Evolutionary conservation across 64 coral and sea anemone species (phyloP), one percentile per base, ranked within the genome.

Genomic region (Anthopleura sola): DNA sequence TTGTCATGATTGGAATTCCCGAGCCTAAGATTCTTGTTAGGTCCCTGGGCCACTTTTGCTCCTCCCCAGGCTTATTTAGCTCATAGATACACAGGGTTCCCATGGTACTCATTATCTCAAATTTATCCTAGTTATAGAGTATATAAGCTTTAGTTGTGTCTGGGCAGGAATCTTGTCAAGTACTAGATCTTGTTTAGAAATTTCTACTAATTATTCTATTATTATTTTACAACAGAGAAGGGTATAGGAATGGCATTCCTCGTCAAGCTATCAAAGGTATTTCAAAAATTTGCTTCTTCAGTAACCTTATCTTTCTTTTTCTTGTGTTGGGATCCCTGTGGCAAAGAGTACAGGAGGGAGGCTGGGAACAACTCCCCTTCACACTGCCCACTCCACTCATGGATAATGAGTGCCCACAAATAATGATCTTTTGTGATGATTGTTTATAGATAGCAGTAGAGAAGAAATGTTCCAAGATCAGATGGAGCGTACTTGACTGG

Each of bases 401-500:
- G 9, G 9, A 44, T 44, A 56, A 1, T 19, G 3, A 3, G 54
- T 56, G 20, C 20, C 20, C 17, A 56, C 17, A 3, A 62, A n/a
- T n/a, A 6, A 3, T 62, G 24, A n/a, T 23, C n/a, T 23, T 62
- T 62, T n/a, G 23, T 62, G 2, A 62, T 62, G 58, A 15, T 62
- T n/a, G 5, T 62, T 26, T 26, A n/a, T n/a, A 83, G 80, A 50
- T 83, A 39, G 80, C 80, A 51, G 51, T 83, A 6, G 26, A 83
- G 44, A 83, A 83, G 80, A 55, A 55, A 12, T 83, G 80, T 55
- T 55, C 12, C 44, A 83, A 83, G 44, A 28, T 83, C 17, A 83
- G 40, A 46, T 83, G 80, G 80, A 16, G 12, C 12, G 80, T 83
- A 16, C 24, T 83, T 48, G 80, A 83, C 80, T 83, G 80, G 80